Percentiles rank a stretch among this genome's conserved stretches.
Evolutionary conservation across 2,797 vertebrate genomes (phyloP).

Genomic region (Chanos chanos): DNA sequence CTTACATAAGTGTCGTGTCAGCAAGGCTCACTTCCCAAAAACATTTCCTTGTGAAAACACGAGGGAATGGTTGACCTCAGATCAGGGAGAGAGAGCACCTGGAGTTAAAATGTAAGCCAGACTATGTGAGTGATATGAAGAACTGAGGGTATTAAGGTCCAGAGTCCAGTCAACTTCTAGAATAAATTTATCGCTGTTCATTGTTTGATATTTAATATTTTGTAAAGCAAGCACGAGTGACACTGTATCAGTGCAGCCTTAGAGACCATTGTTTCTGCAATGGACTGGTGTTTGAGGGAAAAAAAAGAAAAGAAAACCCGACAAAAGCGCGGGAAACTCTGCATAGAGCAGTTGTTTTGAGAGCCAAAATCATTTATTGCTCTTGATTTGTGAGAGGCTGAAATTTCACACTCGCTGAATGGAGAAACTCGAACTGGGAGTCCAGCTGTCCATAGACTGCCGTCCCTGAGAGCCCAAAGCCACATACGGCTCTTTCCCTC

Average conservation of each 20-base stretch:
- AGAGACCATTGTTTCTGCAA: constrained; percentile 15
- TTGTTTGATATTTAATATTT: constrained; percentile 54
- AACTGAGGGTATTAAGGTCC: constrained; percentile 52
- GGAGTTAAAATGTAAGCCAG: constrained; percentile 56
- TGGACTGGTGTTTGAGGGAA: constrained; percentile 17
- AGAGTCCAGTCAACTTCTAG: constrained; percentile 28
- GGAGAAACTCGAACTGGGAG: constrained; percentile 68
- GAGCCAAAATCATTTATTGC: constrained; percentile 70
- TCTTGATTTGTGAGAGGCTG: constrained; percentile 68
- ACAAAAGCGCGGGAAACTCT: constrained; percentile 58
- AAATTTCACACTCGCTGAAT: constrained; percentile 73
- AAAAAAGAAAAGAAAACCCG: constrained; percentile 49
- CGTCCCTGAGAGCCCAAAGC: constrained; percentile 33
- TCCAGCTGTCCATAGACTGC: constrained; percentile 68
- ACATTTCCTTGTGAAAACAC: constrained; percentile 51
- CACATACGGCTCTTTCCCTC: constrained; percentile 44
- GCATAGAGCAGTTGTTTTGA: constrained; percentile 62
- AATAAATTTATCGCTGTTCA: constrained; percentile 31
- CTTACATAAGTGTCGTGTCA: constrained; percentile 64
- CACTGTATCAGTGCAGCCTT: constrained; percentile 44
- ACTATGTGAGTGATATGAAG: constrained; percentile 50
- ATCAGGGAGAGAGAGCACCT: constrained; percentile 59
- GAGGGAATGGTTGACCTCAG: constrained; percentile 47
- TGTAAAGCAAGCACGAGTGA: constrained; percentile 60
- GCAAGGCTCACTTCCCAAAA: constrained; percentile 74